Evolutionary conservation across 2,113 vertebrate species (phyloP).

Genomic region (Callospermophilus lateralis): DNA sequence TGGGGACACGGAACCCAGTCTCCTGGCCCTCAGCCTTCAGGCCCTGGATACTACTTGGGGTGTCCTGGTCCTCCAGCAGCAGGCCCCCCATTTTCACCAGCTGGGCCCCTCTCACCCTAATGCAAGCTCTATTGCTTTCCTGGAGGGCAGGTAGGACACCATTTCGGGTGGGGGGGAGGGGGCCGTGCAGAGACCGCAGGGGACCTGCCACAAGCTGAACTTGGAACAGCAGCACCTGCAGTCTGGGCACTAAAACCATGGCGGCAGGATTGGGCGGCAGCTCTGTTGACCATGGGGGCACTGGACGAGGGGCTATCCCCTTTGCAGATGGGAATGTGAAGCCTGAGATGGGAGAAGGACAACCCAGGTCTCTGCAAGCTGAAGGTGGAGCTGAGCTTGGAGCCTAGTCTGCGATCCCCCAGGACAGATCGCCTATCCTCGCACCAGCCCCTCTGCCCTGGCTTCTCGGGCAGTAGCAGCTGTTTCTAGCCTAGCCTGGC

Average conservation of each 20-base stretch:
- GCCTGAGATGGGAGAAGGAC: too few relatives aligned
- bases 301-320: fast-evolving
- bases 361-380: fast-evolving
- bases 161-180: fast-evolving
- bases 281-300: fast-evolving
- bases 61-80: too few relatives aligned
- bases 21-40: fast-evolving
- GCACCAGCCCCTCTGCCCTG: background rate
- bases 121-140: background rate
- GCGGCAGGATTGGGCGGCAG: background rate
- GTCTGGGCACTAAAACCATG: fast-evolving
- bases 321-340: fast-evolving
- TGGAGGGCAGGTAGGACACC: background rate
- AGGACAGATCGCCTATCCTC: background rate
- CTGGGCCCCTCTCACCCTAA: fast-evolving
- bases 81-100: background rate
- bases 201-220: background rate
- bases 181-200: fast-evolving
- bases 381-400: too few relatives aligned
- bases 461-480: background rate
- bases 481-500: background rate
- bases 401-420: background rate
- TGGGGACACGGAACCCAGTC: background rate
- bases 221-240: fast-evolving
- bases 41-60: background rate